Evolutionary conservation across 2,113 vertebrate genomes (phyloP), one percentile per base, ranked within the genome.

Genomic region (Podocnemis expansa): DNA sequence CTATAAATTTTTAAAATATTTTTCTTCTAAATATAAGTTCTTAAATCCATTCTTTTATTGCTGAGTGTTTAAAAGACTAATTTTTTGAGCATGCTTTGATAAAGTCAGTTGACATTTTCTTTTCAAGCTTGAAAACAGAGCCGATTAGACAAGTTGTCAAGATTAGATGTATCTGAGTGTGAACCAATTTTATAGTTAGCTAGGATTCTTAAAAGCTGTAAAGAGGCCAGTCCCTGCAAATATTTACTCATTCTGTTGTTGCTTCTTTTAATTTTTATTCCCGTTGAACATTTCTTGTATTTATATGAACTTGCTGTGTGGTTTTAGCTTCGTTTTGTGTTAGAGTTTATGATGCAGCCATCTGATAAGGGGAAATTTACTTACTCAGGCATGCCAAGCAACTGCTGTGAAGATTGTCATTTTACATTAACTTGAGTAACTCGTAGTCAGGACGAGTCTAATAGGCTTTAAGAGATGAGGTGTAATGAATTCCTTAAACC

Each of bases 51-150:
- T 43, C 12, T 24, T 75, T 4, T 38, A 24, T 43, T 75, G 24
- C 0, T 3, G 2, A 2, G 25, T 21, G 79, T n/a, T 75, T 11
- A 6, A 54, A 87, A 38, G 43, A 27, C 1, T 2, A 0, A n/a
- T 34, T 60, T 34, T 55, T 11, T 0, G 5, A 0, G 2, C 2
- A 2, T 67, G 34, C 17, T 67, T 67, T 67, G 60, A 63, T 63
- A 17, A 67, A 67, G 21, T 38, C 31, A 38, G 63, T 67, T 58
- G 63, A 67, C 63, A 38, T 67, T 67, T 63, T 34, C 29, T 17
- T 63, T 67, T 67, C 34, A 67, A n/a, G 19, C 34, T 67, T 67
- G 34, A 67, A 67, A n/a, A n/a, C n/a, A 67, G 16, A n/a, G n/a
- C 21, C 60, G 19, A 67, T 21, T 67, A 67, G 63, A n/a, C 63